A percentile compares a stretch with the other conserved stretches of the same genome.
phyloP scores from a whole-genome alignment of 1,140 invertebrate genomes.

The Caerostris darwini region DNA sequence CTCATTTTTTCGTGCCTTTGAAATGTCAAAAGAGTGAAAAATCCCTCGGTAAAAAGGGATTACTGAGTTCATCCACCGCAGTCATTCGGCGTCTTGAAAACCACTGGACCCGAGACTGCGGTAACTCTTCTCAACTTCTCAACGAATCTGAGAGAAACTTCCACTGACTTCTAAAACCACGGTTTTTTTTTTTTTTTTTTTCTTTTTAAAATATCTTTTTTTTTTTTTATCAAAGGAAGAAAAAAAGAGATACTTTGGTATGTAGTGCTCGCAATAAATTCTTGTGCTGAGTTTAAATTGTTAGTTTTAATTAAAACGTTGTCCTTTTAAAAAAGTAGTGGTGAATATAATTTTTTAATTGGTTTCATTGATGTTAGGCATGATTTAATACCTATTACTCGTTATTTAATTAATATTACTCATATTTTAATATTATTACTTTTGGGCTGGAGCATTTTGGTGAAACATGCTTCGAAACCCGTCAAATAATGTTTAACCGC shows the following conservation, averaged over 20 bases:
- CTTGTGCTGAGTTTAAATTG: too few relatives aligned
- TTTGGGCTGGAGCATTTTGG: too few relatives aligned
- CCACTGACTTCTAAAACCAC: background rate
- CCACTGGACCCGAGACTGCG: background rate
- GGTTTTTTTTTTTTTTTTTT: background rate
- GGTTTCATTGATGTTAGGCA: too few relatives aligned
- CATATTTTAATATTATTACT: too few relatives aligned
- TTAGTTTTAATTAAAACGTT: too few relatives aligned
- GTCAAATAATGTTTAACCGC: too few relatives aligned
- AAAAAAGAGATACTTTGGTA: background rate
- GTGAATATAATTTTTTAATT: too few relatives aligned
- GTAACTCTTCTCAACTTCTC: background rate
- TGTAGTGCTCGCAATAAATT: too few relatives aligned
- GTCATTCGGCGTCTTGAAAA: background rate
- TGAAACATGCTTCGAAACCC: too few relatives aligned
- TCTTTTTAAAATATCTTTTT: background rate
- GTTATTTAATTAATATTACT: too few relatives aligned
- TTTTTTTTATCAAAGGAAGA: background rate
- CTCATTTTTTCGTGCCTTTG: background rate
- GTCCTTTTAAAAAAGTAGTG: too few relatives aligned
- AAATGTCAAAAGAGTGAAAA: slow-evolving; percentile 24
- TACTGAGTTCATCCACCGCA: slow-evolving; percentile 17
- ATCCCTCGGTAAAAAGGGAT: slow-evolving; percentile 1
- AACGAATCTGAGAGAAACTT: background rate
- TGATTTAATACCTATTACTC: too few relatives aligned